Conservation (phyloP, 2,113 vertebrate genomes). For the Chlorodrepanis virens region DNA sequence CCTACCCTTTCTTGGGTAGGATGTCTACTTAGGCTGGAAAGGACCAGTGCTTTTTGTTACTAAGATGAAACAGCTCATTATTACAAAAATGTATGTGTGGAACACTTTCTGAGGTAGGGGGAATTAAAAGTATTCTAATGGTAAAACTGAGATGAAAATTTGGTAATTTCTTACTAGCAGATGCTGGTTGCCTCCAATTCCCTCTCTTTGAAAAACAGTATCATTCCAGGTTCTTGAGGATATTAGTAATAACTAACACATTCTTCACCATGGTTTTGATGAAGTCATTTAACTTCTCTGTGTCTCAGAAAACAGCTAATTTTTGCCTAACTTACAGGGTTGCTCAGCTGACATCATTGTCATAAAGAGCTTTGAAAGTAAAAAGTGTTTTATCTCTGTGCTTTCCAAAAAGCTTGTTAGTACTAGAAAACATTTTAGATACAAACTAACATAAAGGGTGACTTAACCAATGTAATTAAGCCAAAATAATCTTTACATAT, state of each 20-base stretch:
- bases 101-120: not conserved
- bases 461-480: not conserved
- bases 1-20: not conserved
- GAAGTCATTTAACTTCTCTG: not conserved
- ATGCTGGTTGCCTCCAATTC: not conserved
- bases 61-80: not conserved
- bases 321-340: constrained; percentile 9
- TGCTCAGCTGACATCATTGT: not conserved
- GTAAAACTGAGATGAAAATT: not conserved
- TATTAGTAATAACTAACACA: not conserved
- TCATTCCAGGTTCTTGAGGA: constrained; percentile 11
- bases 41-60: not conserved
- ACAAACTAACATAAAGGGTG: not conserved
- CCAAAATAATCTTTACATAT: not conserved
- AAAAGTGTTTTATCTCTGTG: constrained; percentile 15
- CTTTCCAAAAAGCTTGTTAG: not conserved
- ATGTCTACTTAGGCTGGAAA: not conserved
- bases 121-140: not conserved
- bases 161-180: not conserved
- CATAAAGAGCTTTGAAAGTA: not conserved
- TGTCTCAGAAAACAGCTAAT: not conserved
- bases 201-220: not conserved
- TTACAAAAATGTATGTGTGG: not conserved
- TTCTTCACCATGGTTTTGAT: not conserved
- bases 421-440: not conserved